A percentile compares a stretch with the other conserved stretches of the same genome.
Evolutionary conservation across 64 coral and sea anemone species (phyloP).

Genomic region (Pocillopora verrucosa): DNA sequence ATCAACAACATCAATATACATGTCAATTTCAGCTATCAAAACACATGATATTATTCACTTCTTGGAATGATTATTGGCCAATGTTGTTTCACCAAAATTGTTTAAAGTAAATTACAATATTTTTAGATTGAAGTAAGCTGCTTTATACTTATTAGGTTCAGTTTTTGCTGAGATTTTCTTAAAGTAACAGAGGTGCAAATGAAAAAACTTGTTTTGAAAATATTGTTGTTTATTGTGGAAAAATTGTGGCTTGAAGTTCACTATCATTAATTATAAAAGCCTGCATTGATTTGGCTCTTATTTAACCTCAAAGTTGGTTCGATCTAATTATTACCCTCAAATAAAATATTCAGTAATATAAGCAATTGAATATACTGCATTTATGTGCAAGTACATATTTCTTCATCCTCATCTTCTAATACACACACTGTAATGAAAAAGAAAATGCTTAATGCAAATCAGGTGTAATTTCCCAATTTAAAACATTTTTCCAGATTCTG

Average conservation of each 20-base stretch:
- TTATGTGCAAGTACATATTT: not conserved
- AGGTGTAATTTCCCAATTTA: no score
- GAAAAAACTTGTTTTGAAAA: not conserved
- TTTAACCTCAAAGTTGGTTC: not conserved
- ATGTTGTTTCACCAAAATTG: not conserved
- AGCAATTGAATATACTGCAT: not conserved
- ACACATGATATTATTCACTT: not conserved
- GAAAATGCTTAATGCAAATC: no score
- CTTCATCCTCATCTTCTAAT: no score
- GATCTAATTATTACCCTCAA: not conserved
- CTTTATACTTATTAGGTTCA: not conserved
- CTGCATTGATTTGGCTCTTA: not conserved
- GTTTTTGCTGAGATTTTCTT: not conserved
- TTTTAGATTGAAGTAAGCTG: not conserved
- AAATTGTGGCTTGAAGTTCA: conserved; percentile 3
- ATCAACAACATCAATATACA: not conserved
- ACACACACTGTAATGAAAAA: no score
- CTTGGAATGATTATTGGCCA: no score
- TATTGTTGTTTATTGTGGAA: not conserved
- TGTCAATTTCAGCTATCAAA: not conserved
- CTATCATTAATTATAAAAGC: not conserved
- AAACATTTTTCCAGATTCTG: no score
- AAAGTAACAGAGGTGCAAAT: not conserved
- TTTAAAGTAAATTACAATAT: not conserved
- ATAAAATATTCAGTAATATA: not conserved